Evolutionary conservation across 2,888 invertebrate genomes (phyloP).

Genomic region (Apodemia mormo): DNA sequence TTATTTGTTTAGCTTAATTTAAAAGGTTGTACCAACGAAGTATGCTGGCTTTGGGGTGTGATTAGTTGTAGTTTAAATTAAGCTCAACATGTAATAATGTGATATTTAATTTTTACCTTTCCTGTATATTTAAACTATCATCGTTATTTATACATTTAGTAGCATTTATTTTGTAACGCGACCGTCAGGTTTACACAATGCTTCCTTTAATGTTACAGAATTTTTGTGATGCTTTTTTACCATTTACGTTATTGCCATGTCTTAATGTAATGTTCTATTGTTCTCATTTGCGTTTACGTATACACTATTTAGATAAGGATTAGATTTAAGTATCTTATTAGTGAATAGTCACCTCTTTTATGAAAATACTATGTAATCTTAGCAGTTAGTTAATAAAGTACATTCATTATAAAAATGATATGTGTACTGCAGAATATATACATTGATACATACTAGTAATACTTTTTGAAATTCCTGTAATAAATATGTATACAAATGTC

Average conservation of each 20-base stretch:
- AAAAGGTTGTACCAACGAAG: constrained; percentile 42
- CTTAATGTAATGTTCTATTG: constrained; percentile 52
- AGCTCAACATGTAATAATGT: constrained; percentile 81
- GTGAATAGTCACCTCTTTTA: constrained; percentile 65
- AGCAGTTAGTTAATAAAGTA: constrained; percentile 60
- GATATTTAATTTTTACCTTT: constrained; percentile 79
- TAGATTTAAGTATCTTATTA: constrained; percentile 66
- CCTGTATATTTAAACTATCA: constrained; percentile 61
- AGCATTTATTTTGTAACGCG: constrained; percentile 51
- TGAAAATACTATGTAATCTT: constrained; percentile 69
- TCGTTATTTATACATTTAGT: constrained; percentile 64
- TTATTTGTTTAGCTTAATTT: constrained; percentile 81
- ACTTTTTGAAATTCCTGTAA: constrained; percentile 29
- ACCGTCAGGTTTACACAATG: constrained; percentile 55
- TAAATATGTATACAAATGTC: constrained; percentile 19
- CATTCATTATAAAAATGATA: constrained; percentile 42
- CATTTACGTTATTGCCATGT: constrained; percentile 66
- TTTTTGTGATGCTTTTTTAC: constrained; percentile 63
- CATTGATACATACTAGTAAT: constrained; percentile 8
- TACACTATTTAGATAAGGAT: constrained; percentile 61
- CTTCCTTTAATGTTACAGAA: constrained; percentile 74
- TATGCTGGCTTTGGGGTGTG: constrained; percentile 49
- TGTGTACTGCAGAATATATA: constrained; percentile 26
- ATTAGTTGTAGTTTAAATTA: constrained; percentile 71
- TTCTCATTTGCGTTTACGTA: constrained; percentile 69